These are phyloP conservation scores for Scalopus aquaticus DNA, from an alignment of 2,113 vertebrate species.

Conservation along the genomic window DNA sequence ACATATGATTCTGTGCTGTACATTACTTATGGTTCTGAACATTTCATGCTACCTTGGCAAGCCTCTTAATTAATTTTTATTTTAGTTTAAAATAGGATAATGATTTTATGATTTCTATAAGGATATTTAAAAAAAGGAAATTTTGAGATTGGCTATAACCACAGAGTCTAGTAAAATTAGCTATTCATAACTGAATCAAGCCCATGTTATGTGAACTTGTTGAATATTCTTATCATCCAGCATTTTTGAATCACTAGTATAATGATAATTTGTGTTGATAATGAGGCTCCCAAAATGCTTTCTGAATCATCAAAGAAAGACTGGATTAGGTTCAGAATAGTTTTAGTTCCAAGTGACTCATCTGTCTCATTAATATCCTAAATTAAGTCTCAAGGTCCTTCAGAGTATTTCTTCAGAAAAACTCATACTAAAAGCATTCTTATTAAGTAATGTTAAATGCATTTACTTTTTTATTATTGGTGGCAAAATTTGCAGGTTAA, in stretches of 20 bases:
- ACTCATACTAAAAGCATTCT: neutral
- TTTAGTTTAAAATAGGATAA: neutral
- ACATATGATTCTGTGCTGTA: neutral
- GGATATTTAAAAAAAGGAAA: constrained; percentile 25
- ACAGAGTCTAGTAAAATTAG: constrained; percentile 48
- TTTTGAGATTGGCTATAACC: neutral
- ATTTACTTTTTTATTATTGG: neutral
- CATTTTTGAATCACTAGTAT: constrained; percentile 46
- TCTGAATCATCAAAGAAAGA: constrained; percentile 71
- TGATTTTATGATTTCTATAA: neutral
- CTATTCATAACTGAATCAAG: constrained; percentile 8
- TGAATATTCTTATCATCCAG: constrained; percentile 39
- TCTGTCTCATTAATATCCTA: constrained; percentile 70
- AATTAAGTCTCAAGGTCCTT: constrained; percentile 59
- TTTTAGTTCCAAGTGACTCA: constrained; percentile 70
- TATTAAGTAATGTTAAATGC: constrained; percentile 34
- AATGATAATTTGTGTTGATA: constrained; percentile 70
- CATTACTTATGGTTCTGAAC: neutral
- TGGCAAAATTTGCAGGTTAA: neutral
- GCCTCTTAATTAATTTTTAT: neutral
- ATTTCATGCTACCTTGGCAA: neutral
- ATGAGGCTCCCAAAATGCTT: constrained; percentile 54
- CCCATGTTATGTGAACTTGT: neutral
- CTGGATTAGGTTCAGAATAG: constrained; percentile 66
- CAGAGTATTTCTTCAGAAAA: constrained; percentile 48